These are phyloP conservation scores for Cheilosia scutellata DNA, from an alignment of 2,888 invertebrate species.

Conservation along the genomic window DNA sequence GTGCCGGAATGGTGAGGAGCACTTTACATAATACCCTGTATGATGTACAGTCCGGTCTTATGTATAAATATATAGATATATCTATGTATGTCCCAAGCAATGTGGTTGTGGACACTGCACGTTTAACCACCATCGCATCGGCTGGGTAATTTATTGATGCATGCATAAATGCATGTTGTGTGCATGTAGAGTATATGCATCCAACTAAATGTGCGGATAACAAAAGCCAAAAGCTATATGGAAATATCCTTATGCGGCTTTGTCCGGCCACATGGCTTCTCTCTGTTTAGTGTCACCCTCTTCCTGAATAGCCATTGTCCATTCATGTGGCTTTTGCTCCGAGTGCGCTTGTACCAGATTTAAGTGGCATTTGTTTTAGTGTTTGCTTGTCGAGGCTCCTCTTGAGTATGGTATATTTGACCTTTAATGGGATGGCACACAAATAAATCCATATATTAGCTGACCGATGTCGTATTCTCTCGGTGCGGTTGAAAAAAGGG, in stretches of 20 bases:
- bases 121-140: slow-evolving; percentile 73
- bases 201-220: slow-evolving; percentile 58
- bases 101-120: slow-evolving; percentile 72
- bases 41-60: slow-evolving; percentile 52
- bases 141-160: slow-evolving; percentile 66
- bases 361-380: slow-evolving; percentile 74
- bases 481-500: slow-evolving; percentile 46
- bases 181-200: slow-evolving; percentile 29
- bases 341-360: slow-evolving; percentile 70
- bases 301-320: slow-evolving; percentile 66
- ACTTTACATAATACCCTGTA: slow-evolving; percentile 64
- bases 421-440: slow-evolving; percentile 69
- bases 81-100: slow-evolving; percentile 43
- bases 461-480: slow-evolving; percentile 54
- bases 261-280: slow-evolving; percentile 51
- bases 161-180: slow-evolving; percentile 68
- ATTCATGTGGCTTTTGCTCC: slow-evolving; percentile 49
- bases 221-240: slow-evolving; percentile 70
- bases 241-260: slow-evolving; percentile 70
- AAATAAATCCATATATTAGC: slow-evolving; percentile 71
- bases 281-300: slow-evolving; percentile 36
- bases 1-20: slow-evolving; percentile 47
- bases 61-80: background rate
- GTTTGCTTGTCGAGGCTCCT: slow-evolving; percentile 50
- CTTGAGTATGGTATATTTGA: slow-evolving; percentile 66